Evolutionary conservation across 2,797 vertebrate genomes (phyloP).

Genomic region (Paedocypris micromegethes): DNA sequence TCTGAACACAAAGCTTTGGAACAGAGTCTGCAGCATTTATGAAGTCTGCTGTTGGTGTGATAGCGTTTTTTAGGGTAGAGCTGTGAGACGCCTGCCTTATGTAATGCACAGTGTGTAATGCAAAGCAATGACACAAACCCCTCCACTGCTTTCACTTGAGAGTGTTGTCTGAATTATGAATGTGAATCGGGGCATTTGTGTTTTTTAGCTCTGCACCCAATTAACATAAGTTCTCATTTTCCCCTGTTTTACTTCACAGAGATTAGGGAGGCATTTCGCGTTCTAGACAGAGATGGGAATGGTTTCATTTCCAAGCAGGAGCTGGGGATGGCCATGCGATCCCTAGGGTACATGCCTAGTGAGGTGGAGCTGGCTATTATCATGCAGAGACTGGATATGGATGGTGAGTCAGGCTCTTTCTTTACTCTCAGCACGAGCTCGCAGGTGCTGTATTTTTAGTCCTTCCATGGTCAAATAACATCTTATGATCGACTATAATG

Average conservation of each 20-base stretch:
- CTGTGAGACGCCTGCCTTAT: slow-evolving; percentile 12
- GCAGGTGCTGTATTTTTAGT: too few species aligned
- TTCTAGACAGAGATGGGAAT: slow-evolving; percentile 83
- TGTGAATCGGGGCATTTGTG: slow-evolving; percentile 2
- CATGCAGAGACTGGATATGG: slow-evolving; percentile 86
- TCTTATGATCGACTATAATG: slow-evolving; percentile 6
- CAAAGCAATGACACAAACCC: neutral
- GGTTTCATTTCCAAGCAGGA: slow-evolving; percentile 88
- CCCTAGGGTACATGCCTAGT: slow-evolving; percentile 84
- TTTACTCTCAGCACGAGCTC: neutral
- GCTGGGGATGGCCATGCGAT: slow-evolving; percentile 85
- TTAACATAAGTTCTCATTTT: slow-evolving; percentile 1
- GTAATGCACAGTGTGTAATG: neutral
- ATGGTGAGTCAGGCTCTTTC: slow-evolving; percentile 66
- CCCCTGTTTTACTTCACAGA: slow-evolving; percentile 61
- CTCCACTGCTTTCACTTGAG: neutral
- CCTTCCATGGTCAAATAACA: slow-evolving; percentile 1
- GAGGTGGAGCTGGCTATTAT: slow-evolving; percentile 87
- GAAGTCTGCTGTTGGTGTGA: slow-evolving; percentile 32
- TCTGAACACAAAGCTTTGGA: slow-evolving; percentile 17
- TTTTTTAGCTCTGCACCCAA: neutral
- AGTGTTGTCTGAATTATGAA: slow-evolving; percentile 12
- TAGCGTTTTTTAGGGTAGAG: slow-evolving; percentile 29
- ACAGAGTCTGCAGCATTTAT: slow-evolving; percentile 49
- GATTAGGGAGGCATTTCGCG: slow-evolving; percentile 88